Evolutionary conservation across 2,888 invertebrate genomes (phyloP), one percentile per base, ranked within the genome.

Genomic region (Temnothorax ravouxi): DNA sequence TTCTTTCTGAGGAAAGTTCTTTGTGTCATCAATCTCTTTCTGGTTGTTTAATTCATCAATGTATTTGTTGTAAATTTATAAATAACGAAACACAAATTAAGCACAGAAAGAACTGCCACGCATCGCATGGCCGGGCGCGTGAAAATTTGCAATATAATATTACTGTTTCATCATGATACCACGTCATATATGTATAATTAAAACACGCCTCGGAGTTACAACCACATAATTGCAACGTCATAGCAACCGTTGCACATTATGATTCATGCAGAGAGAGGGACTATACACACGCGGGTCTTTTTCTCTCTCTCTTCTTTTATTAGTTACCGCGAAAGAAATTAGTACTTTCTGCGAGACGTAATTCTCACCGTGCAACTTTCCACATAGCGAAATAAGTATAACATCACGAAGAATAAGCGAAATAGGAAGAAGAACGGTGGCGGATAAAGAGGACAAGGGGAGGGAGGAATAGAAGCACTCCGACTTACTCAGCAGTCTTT

Each of bases 181-280:
- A 6, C 52, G 21, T 76, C 29, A 29, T 76, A 76, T 76, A 76
- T 75, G 64, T 76, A 76, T 76, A 76, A 76, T 76, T 76, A 76
- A 76, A 76, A 76, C 66, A 66, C 41, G 52, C 41, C 76, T 66
- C 52, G 25, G 66, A 76, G 76, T 76, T 76, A 66, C 66, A 66
- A 41, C 38, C 38, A 25, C 76, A 76, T 76, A 76, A 76, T 76
- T 66, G 76, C 66, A 66, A 66, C 76, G 76, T 76, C 66, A 66
- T 76, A 64, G 64, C 64, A 38, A 76, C 52, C 38, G 52, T 66
- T 76, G 64, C 44, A 52, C 66, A 76, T 76, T 76, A 66, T 66
- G 52, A 54, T 52, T 54, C 52, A 66, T 66, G 76, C 52, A 76
- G 52, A 76, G 15, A 18, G 34, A 21, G 11, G 8, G 47, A 38